Base-by-base conservation (phyloP, 2,113 vertebrate species). In the Lagopus muta region DNA sequence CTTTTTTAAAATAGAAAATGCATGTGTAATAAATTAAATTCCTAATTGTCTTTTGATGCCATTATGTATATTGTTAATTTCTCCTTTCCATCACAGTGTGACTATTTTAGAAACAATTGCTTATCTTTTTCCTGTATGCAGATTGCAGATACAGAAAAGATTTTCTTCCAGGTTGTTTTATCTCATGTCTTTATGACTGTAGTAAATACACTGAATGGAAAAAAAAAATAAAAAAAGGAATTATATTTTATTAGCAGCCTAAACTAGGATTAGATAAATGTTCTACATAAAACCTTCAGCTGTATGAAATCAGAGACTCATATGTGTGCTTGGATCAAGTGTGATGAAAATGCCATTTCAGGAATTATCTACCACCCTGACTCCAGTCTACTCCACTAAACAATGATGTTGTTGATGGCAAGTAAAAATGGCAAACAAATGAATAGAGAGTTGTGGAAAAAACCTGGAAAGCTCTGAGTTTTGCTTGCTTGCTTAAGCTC, bases 341-440 rank as follows among this genome's bases (percentile, higher is more conserved):
- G 25, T 52, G 71, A 90, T 0, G 0, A 83, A 95, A 94, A 79
- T 32, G 20, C 2, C 55, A 27, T 40, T 93, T 89, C 76, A 90
- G 48, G n/a, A 88, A 80, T 85, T 52, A 87, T 38, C n/a, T 57
- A 66, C 57, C 18, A 60, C 27, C 6, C 42, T 45, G 30, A 65
- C 24, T 27, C 19, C 28, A 64, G 21, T 78, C 47, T 72, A 52
- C 14, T 86, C 34, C 30, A 28, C 32, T 65, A 73, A 95, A 89
- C 80, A 95, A 28, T 80, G 28, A 54, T 73, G 61, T 43, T 92
- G 40, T 85, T 94, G 61, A 94, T 72, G 61, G 67, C 25, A 82
- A 92, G 16, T 69, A 62, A 90, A 88, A 94, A 87, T 34, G 52
- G 28, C 77, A 92, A 95, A 95, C 40, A 95, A 96, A 89, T 87